Conservation (phyloP, 2,797 vertebrate species). For the Sebastes dallii region DNA sequence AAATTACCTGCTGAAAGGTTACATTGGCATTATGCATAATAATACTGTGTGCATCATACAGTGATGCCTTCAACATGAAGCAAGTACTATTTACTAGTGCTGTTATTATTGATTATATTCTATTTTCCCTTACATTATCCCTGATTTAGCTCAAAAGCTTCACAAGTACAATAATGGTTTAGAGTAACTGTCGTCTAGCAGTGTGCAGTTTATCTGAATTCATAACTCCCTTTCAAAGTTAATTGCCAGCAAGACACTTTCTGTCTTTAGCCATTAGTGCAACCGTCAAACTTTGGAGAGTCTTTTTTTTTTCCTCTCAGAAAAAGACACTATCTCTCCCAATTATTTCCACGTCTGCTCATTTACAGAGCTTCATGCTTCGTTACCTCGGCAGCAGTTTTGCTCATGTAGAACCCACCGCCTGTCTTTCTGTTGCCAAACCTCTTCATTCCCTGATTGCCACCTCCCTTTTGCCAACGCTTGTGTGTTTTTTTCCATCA, state of each 20-base stretch:
- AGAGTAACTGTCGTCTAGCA: background rate
- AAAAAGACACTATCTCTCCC: constrained; percentile 32
- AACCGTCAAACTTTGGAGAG: background rate
- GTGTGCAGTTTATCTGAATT: background rate
- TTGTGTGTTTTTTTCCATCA: background rate
- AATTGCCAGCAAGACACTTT: background rate
- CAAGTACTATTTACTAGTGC: background rate
- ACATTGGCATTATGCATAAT: constrained; percentile 7
- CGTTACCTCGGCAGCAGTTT: constrained; percentile 44
- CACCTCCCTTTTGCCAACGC: background rate
- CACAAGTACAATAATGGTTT: background rate
- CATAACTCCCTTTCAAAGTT: background rate
- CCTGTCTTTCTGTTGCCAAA: background rate
- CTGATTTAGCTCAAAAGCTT: background rate
- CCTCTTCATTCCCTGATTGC: background rate
- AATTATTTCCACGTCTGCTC: constrained; percentile 62
- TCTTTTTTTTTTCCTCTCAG: background rate
- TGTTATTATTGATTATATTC: background rate
- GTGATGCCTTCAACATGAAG: background rate
- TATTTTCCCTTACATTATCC: background rate
- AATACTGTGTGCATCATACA: background rate
- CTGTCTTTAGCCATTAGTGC: background rate
- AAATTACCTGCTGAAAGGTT: constrained; percentile 57
- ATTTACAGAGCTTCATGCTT: constrained; percentile 51
- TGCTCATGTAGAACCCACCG: constrained; percentile 7